These are phyloP conservation scores for Aphaenogaster rudis DNA, from an alignment of 1,140 invertebrate species.

Conservation along the genomic window DNA sequence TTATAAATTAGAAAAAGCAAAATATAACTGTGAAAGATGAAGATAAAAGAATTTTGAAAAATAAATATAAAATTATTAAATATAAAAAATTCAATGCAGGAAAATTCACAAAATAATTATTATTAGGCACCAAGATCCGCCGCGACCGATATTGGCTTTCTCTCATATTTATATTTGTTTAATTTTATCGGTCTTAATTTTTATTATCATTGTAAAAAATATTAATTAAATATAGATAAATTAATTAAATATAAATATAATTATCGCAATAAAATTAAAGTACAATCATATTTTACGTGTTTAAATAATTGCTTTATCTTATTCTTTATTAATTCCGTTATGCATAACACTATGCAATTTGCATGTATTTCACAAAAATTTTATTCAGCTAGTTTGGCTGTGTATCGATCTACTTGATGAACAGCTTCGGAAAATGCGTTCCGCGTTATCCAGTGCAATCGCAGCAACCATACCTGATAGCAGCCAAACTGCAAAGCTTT, in stretches of 20 bases:
- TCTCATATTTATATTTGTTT: no score
- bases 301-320: not conserved
- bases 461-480: conserved; percentile 20
- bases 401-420: not conserved
- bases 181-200: no score
- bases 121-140: no score
- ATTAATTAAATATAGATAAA: no score
- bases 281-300: not conserved
- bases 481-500: conserved; percentile 24
- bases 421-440: conserved; percentile 26
- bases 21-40: not conserved
- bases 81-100: no score
- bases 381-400: not conserved
- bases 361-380: not conserved
- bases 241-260: not conserved
- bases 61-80: not conserved
- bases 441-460: conserved; percentile 21
- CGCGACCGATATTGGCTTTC: no score
- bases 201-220: no score
- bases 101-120: no score
- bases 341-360: not conserved
- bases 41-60: not conserved
- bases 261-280: not conserved
- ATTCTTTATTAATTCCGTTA: not conserved
- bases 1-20: not conserved